Conservation (phyloP, 1,140 invertebrate species). For the Rhopalosiphum maidis region DNA sequence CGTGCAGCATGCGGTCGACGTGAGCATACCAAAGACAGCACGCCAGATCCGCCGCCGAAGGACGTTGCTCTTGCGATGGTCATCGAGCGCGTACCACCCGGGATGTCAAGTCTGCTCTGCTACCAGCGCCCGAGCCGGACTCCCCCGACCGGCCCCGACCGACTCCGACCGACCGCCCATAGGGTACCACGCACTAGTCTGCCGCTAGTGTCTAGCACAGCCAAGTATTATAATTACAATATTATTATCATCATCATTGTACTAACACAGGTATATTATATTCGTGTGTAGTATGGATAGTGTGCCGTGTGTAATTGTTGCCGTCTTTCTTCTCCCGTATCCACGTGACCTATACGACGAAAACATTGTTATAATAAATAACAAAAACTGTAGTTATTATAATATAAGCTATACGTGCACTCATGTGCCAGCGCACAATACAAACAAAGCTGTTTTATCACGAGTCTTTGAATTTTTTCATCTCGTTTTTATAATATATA, state of each 20-base stretch:
- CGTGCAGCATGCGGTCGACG: not conserved
- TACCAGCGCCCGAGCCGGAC: not conserved
- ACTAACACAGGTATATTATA: not conserved
- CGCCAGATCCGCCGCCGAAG: not conserved
- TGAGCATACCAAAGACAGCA: not conserved
- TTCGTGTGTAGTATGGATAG: not conserved
- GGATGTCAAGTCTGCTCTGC: not conserved
- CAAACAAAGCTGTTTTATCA: not conserved
- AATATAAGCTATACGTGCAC: not conserved
- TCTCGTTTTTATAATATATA: not conserved
- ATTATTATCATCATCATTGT: not conserved
- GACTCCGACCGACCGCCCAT: not conserved
- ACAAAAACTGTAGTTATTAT: not conserved
- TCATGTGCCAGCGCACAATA: not conserved
- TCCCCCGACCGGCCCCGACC: not conserved
- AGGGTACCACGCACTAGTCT: not conserved
- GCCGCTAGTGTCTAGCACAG: not conserved
- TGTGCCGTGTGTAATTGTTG: not conserved
- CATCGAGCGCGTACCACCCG: not conserved
- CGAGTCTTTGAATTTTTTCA: not conserved
- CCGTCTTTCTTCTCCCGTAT: not conserved
- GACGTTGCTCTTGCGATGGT: conserved; percentile 36
- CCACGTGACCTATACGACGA: not conserved
- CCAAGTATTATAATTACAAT: not conserved
- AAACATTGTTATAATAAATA: not conserved